phyloP scores from a whole-genome alignment of 2,797 vertebrate genomes.

The Synaphobranchus kaupii region DNA sequence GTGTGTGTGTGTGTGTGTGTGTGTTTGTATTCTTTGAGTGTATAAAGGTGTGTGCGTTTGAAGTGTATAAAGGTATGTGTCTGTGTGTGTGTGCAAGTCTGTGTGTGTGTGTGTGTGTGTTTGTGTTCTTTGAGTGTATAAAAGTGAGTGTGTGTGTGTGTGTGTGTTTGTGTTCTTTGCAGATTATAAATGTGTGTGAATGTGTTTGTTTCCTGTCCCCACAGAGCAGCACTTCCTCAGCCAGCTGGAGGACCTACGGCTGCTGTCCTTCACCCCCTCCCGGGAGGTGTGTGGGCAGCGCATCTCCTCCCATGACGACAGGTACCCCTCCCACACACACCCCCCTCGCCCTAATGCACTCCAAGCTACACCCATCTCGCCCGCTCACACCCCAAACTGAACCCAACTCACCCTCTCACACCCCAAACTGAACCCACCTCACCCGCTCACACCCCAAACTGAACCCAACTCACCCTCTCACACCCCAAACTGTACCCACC shows the following conservation, averaged over 20 bases:
- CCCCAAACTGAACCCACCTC: too few species aligned
- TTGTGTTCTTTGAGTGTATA: background rate
- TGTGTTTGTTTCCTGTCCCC: constrained; percentile 37
- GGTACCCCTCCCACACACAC: constrained; percentile 65
- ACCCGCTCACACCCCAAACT: too few species aligned
- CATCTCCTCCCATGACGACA: constrained; percentile 94
- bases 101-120: background rate
- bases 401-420: too few species aligned
- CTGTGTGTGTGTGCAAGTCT: background rate
- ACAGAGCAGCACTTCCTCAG: constrained; percentile 94
- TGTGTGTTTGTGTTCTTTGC: background rate
- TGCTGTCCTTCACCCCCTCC: constrained; percentile 94
- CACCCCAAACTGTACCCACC: too few species aligned
- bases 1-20: background rate
- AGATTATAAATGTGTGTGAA: background rate
- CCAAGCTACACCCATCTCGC: background rate
- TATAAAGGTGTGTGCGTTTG: background rate
- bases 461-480: too few species aligned
- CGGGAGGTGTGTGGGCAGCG: constrained; percentile 92
- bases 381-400: background rate
- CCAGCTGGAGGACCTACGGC: constrained; percentile 89
- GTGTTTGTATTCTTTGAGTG: background rate
- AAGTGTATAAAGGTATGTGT: background rate
- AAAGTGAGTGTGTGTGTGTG: background rate
- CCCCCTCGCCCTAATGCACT: background rate